phyloP scores from a whole-genome alignment of 2,888 invertebrate species.

The Spicauda simplicius region DNA sequence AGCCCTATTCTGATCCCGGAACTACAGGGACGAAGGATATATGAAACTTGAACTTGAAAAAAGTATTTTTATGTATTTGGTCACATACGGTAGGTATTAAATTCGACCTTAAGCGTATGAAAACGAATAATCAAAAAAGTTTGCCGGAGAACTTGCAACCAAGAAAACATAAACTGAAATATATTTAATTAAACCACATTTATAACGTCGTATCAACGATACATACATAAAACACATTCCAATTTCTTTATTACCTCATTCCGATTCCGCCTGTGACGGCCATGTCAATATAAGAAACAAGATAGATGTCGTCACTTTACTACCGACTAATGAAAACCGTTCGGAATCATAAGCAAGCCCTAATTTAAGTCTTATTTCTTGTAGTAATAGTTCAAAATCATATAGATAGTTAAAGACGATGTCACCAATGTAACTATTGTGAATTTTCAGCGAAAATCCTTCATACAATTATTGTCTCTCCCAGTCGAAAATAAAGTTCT shows the following conservation, averaged over 20 bases:
- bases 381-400: constrained; percentile 39
- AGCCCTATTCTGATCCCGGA: too few relatives aligned
- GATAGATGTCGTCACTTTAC: constrained; percentile 68
- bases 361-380: constrained; percentile 39
- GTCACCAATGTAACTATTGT: constrained; percentile 35
- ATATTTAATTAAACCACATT: constrained; percentile 62
- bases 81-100: too few relatives aligned
- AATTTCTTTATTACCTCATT: constrained; percentile 75
- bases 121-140: too few relatives aligned
- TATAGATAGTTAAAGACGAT: constrained; percentile 7
- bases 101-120: too few relatives aligned
- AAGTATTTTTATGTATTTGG: too few relatives aligned
- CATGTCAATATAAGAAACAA: constrained; percentile 72
- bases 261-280: constrained; percentile 58
- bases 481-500: background rate
- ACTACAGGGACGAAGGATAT: too few relatives aligned
- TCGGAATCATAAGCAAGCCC: constrained; percentile 34
- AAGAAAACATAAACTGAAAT: constrained; percentile 44
- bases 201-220: constrained; percentile 56
- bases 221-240: constrained; percentile 59
- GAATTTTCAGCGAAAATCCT: constrained; percentile 19
- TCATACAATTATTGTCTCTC: constrained; percentile 1
- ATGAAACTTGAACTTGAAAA: too few relatives aligned
- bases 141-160: too few relatives aligned
- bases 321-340: constrained; percentile 59